Base-by-base conservation (phyloP, 2,888 invertebrate species). In the Agrilus cyanescens region DNA sequence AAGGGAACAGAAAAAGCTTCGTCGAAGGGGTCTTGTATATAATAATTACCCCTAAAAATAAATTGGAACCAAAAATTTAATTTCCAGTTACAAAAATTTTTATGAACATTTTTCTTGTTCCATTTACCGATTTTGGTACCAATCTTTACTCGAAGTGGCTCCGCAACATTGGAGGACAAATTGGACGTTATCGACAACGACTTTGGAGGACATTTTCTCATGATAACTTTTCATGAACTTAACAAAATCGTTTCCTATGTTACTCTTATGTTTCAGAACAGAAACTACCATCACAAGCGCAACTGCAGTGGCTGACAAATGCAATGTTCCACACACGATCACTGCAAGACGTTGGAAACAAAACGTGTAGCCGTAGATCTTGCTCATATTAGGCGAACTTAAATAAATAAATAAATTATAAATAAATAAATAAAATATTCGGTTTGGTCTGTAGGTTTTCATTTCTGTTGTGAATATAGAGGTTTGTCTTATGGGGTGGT, bases 91-190 rank as follows among this genome's bases (percentile, higher is more conserved):
- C 8, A n/a, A n/a, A n/a, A n/a, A n/a, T n/a, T n/a, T n/a, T n/a
- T n/a, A n/a, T n/a, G n/a, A n/a, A n/a, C n/a, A n/a, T n/a, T n/a
- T n/a, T n/a, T n/a, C n/a, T n/a, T n/a, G n/a, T n/a, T n/a, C n/a
- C n/a, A 25, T 31, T n/a, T n/a, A 10, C n/a, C 13, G 29, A 14
- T 53, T 44, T 20, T 41, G 37, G 34, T 47, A 55, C 58, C 58
- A 58, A 40, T 58, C 57, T 18, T 46, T 41, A 41, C 55, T 57
- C 3, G 43, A 40, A n/a, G 43, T 30, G n/a, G 49, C 47, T 25
- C 58, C 58, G 41, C 58, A 58, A 46, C 58, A 58, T 50, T 58
- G 55, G 15, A 58, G 46, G 18, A 51, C 48, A 50, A 51, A 54
- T 37, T 58, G 58, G 31, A 57, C 46, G 36, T 56, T 54, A 41